phyloP scores from a whole-genome alignment of 2,113 vertebrate species.

The Pheucticus melanocephalus region DNA sequence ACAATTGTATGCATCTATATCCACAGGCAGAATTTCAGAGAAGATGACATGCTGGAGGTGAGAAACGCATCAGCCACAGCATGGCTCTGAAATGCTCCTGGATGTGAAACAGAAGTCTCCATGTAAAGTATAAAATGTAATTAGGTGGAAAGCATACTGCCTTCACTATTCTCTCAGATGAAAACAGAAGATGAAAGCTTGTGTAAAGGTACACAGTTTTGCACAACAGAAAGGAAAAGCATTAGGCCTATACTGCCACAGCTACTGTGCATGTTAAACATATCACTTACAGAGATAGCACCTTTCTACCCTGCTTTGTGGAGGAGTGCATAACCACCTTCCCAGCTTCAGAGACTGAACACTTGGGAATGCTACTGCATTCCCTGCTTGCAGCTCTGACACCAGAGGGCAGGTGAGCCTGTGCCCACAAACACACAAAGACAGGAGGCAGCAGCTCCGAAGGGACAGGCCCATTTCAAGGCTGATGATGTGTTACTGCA shows the following conservation, averaged over 20 bases:
- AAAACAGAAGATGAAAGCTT: background rate
- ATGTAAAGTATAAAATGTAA: background rate
- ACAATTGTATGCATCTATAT: background rate
- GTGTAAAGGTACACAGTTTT: background rate
- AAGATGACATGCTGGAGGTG: background rate
- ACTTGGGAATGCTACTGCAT: background rate
- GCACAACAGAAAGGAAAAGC: background rate
- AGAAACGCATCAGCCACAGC: rapidly evolving
- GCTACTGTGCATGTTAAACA: background rate
- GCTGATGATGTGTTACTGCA: background rate
- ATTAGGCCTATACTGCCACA: background rate
- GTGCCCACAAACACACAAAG: background rate
- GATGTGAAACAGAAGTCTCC: rapidly evolving
- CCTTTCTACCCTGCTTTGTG: background rate
- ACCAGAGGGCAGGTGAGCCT: background rate
- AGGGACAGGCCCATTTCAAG: too few species aligned
- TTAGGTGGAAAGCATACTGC: background rate
- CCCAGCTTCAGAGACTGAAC: background rate
- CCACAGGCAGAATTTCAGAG: background rate
- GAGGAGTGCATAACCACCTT: background rate
- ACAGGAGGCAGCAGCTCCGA: too few species aligned
- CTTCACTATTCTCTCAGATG: background rate
- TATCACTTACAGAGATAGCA: rapidly evolving
- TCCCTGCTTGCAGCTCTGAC: background rate
- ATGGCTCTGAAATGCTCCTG: background rate